A percentile compares a stretch with the other conserved stretches of the same genome.
These are phyloP conservation scores for Boulengeromyrus knoepffleri DNA, from an alignment of 2,113 vertebrate species.

Conservation along the genomic window DNA sequence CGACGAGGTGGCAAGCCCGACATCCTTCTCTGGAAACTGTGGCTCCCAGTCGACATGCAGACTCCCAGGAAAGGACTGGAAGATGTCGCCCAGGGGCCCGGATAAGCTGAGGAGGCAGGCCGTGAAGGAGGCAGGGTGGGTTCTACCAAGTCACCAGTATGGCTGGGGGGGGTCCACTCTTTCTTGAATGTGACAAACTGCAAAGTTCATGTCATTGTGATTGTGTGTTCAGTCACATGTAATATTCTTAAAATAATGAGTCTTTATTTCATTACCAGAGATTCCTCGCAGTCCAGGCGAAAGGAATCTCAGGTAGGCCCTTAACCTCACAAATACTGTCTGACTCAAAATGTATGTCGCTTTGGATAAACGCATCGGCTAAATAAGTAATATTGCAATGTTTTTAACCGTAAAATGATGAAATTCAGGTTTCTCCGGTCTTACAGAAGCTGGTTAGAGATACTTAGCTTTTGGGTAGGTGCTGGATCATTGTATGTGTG, in stretches of 20 bases:
- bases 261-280: conserved; percentile 49
- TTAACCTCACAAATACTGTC: not conserved
- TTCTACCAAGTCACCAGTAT: not conserved
- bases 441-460: not conserved
- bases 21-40: conserved; percentile 74
- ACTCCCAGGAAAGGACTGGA: conserved; percentile 91
- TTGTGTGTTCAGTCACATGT: not conserved
- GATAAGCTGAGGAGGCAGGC: conserved; percentile 83
- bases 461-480: not conserved
- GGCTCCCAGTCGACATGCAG: conserved; percentile 74
- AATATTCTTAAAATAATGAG: not conserved
- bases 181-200: not conserved
- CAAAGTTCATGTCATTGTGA: not conserved
- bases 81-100: conserved; percentile 79
- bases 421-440: not conserved
- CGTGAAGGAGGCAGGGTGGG: conserved; percentile 83
- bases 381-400: not conserved
- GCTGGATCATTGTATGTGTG: not conserved
- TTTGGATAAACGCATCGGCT: not conserved
- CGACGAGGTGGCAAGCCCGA: conserved; percentile 84
- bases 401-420: not conserved
- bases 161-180: not conserved
- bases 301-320: conserved; percentile 59
- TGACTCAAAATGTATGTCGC: not conserved
- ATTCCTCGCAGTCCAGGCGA: conserved; percentile 61